Percentiles rank a stretch among this genome's conserved stretches.
Conservation (phyloP, 1,140 invertebrate species). For the Formica exsecta region DNA sequence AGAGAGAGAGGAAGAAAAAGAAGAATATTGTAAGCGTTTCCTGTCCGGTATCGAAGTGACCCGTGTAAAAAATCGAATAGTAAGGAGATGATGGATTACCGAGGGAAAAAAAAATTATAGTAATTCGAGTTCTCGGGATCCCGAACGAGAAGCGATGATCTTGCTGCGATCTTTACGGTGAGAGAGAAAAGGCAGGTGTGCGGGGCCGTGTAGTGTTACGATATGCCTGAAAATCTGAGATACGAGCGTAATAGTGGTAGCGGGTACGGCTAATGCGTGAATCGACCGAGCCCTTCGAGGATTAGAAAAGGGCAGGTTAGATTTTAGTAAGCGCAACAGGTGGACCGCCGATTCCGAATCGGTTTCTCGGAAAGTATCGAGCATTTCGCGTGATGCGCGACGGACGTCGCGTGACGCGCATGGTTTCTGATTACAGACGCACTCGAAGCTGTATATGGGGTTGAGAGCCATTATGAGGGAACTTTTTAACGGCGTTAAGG, state of each 20-base stretch:
- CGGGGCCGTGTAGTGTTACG: constrained; percentile 74
- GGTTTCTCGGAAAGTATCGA: constrained; percentile 46
- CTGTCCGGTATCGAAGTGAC: constrained; percentile 78
- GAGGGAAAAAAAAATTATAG: constrained; percentile 68
- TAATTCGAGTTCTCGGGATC: constrained; percentile 71
- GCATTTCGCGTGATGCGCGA: constrained; percentile 32
- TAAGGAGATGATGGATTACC: constrained; percentile 34
- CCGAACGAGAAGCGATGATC: neutral
- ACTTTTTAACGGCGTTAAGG: constrained; percentile 11
- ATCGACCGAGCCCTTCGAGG: constrained; percentile 59
- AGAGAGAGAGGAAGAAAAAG: constrained; percentile 57
- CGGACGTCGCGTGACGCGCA: constrained; percentile 33
- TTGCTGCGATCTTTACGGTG: constrained; percentile 39
- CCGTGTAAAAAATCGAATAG: constrained; percentile 37
- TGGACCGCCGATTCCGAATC: constrained; percentile 31
- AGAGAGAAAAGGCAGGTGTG: constrained; percentile 68
- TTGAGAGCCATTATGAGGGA: constrained; percentile 3
- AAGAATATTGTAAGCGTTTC: constrained; percentile 80
- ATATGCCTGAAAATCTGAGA: constrained; percentile 51
- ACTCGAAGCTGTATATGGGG: neutral
- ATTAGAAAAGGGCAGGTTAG: constrained; percentile 63
- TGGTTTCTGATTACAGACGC: constrained; percentile 33
- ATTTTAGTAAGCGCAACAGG: constrained; percentile 46
- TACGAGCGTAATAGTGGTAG: constrained; percentile 73
- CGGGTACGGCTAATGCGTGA: constrained; percentile 63